phyloP scores from a whole-genome alignment of 2,888 invertebrate genomes.

The Drosophila robusta region DNA sequence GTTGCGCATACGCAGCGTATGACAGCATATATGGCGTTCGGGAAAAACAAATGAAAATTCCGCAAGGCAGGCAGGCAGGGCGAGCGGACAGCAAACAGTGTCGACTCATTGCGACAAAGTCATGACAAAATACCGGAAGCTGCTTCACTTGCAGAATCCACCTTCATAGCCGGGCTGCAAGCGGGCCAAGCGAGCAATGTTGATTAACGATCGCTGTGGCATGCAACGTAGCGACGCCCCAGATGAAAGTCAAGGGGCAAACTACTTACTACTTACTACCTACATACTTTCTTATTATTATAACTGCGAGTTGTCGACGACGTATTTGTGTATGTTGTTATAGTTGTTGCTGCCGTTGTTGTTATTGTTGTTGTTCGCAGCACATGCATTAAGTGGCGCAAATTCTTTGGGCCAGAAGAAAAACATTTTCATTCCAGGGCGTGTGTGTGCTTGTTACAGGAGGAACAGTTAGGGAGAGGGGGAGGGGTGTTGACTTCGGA shows the following conservation, averaged over 20 bases:
- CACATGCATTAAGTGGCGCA: slow-evolving; percentile 60
- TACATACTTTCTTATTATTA: slow-evolving; percentile 48
- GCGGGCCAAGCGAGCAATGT: slow-evolving; percentile 33
- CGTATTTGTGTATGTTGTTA: slow-evolving; percentile 24
- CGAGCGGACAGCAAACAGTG: slow-evolving; percentile 21
- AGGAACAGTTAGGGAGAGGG: no score
- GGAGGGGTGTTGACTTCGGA: slow-evolving; percentile 3
- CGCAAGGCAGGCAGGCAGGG: slow-evolving; percentile 14
- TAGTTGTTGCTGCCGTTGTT: not conserved
- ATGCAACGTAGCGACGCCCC: slow-evolving; percentile 24
- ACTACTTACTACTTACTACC: slow-evolving; percentile 46
- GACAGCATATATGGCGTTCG: slow-evolving; percentile 27
- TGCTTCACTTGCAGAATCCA: slow-evolving; percentile 19
- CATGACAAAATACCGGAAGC: slow-evolving; percentile 60
- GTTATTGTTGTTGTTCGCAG: slow-evolving; percentile 23
- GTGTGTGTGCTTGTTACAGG: slow-evolving; percentile 27
- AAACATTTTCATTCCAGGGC: slow-evolving; percentile 79
- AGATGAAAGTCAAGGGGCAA: slow-evolving; percentile 38
- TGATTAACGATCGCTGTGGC: slow-evolving; percentile 62
- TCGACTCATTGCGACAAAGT: slow-evolving; percentile 54
- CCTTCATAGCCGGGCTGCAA: slow-evolving; percentile 19
- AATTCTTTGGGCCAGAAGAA: slow-evolving; percentile 68
- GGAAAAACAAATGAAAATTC: slow-evolving; percentile 49
- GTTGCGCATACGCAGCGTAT: slow-evolving; percentile 60
- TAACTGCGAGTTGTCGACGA: slow-evolving; percentile 39